These are phyloP conservation scores for Corythaeola cristata DNA, from an alignment of 2,113 vertebrate genomes.

Conservation along the genomic window DNA sequence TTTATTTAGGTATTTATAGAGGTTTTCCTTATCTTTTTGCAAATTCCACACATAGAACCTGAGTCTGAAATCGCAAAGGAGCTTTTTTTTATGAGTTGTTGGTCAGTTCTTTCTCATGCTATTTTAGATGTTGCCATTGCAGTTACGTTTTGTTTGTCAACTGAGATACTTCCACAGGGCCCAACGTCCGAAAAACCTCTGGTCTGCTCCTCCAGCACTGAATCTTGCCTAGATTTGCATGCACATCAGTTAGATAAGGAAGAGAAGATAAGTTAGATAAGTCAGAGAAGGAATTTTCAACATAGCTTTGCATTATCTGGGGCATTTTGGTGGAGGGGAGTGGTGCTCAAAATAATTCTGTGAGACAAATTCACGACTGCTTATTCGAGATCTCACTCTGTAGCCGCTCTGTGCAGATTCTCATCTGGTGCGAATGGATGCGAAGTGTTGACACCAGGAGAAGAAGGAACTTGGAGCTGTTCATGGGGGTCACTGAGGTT, in stretches of 20 bases:
- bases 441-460: not conserved
- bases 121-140: not conserved
- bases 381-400: not conserved
- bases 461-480: not conserved
- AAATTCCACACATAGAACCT: not conserved
- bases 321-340: not conserved
- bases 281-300: not conserved
- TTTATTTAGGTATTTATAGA: not conserved
- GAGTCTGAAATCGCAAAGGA: not conserved
- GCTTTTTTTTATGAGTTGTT: not conserved
- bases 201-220: not conserved
- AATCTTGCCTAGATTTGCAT: not conserved
- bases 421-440: not conserved
- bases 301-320: not conserved
- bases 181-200: not conserved
- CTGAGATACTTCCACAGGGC: too few relatives aligned
- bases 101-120: not conserved
- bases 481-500: not conserved
- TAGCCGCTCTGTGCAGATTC: not conserved
- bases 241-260: not conserved
- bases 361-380: not conserved
- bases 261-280: not conserved
- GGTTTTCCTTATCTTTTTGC: not conserved
- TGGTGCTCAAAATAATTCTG: not conserved
- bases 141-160: not conserved